Percentiles rank a stretch among this genome's conserved stretches.
Evolutionary conservation across 1,140 invertebrate genomes (phyloP).

Genomic region (Acromyrmex charruanus): DNA sequence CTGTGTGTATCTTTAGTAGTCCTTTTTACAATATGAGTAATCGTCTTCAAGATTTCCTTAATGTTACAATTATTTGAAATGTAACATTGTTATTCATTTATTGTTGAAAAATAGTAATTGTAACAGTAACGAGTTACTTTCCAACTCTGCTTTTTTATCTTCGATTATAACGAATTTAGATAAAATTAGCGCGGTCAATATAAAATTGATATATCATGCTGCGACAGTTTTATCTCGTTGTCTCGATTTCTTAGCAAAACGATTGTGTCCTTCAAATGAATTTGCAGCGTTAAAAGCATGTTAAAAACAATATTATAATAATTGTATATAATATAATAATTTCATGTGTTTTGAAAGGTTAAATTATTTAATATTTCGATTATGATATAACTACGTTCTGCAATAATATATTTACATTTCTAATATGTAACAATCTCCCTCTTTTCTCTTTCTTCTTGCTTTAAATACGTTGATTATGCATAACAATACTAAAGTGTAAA

Average conservation of each 20-base stretch:
- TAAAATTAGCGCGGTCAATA: background rate
- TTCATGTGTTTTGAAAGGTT: background rate
- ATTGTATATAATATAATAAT: too few species aligned
- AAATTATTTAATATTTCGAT: constrained; percentile 26
- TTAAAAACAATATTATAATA: background rate
- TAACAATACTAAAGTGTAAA: constrained; percentile 15
- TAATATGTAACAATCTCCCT: background rate
- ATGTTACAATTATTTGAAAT: too few species aligned
- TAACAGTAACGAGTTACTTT: too few species aligned
- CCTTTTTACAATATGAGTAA: too few species aligned
- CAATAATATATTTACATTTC: constrained; percentile 18
- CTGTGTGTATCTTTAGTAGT: too few species aligned
- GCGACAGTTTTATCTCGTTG: background rate
- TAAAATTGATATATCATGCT: background rate
- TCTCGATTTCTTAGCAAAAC: background rate
- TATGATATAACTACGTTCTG: background rate
- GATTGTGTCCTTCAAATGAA: background rate
- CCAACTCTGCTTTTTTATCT: too few species aligned
- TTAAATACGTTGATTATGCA: background rate
- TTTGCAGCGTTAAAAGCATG: background rate
- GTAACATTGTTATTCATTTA: too few species aligned
- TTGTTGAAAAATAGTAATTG: too few species aligned
- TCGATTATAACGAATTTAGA: background rate
- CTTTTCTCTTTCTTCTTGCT: background rate
- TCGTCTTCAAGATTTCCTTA: too few species aligned